Evolutionary conservation across 53 echinoderm and acorn worm species (phyloP).

Genomic region (Actinopyga echinites): DNA sequence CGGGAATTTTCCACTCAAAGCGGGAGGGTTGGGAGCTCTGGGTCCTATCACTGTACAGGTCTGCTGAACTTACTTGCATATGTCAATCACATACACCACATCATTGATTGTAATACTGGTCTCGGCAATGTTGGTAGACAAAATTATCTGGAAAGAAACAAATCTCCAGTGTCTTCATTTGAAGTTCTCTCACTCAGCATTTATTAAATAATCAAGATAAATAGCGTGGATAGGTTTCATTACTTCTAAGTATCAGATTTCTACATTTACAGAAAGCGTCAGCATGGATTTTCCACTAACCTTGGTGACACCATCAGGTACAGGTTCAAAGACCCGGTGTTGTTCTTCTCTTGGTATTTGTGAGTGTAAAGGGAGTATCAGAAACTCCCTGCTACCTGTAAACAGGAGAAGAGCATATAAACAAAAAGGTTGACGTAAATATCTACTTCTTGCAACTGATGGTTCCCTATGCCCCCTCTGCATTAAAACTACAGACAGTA

Average conservation of each 20-base stretch:
- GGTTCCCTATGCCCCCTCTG: no score
- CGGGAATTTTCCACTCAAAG: no score
- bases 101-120: constrained; percentile 99
- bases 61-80: constrained; percentile 99
- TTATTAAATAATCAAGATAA: not conserved
- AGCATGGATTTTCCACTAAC: constrained; percentile 26
- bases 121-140: constrained; percentile 98
- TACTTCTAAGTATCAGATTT: no score
- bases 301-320: constrained; percentile 95
- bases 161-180: no score
- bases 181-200: not conserved
- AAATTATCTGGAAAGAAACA: constrained; percentile 96
- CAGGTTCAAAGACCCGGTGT: constrained; percentile 91
- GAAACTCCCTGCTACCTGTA: constrained; percentile 71
- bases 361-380: constrained; percentile 92
- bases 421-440: no score
- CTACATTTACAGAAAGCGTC: not conserved
- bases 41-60: no score
- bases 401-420: not conserved
- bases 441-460: no score
- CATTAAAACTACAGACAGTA: no score
- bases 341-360: constrained; percentile 98
- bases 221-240: not conserved
- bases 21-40: no score
- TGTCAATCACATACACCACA: constrained; percentile 95